Conservation (phyloP, 2,888 invertebrate genomes). For the Molanna angustata region DNA sequence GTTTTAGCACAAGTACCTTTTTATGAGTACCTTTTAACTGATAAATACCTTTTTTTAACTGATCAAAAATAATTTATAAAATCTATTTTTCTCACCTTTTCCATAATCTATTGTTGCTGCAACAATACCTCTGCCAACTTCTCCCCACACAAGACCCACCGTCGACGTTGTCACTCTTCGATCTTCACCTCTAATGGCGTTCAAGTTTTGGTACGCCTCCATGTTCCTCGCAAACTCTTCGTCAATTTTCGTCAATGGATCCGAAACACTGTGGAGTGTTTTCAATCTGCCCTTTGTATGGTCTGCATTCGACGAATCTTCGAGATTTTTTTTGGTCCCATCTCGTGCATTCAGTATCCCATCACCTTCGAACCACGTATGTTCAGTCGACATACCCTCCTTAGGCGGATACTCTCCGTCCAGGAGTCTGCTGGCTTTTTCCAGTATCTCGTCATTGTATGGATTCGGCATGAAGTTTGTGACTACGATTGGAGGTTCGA, state of each 20-base stretch:
- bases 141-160: slow-evolving; percentile 29
- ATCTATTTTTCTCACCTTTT: slow-evolving; percentile 26
- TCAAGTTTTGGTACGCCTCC: slow-evolving; percentile 4
- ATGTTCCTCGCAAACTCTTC: background rate
- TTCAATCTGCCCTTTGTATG: background rate
- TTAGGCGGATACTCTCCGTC: slow-evolving; percentile 6
- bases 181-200: slow-evolving; percentile 8
- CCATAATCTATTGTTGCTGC: slow-evolving; percentile 25
- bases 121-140: slow-evolving; percentile 29
- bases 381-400: background rate
- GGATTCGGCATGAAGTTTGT: background rate
- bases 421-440: slow-evolving; percentile 9
- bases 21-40: too few species aligned
- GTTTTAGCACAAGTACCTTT: too few species aligned
- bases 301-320: background rate
- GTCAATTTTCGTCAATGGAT: slow-evolving; percentile 3
- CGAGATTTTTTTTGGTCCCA: background rate
- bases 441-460: slow-evolving; percentile 6
- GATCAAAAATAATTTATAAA: too few species aligned
- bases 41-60: too few species aligned
- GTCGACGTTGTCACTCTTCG: slow-evolving; percentile 10
- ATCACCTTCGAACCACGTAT: slow-evolving; percentile 3
- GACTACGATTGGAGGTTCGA: background rate
- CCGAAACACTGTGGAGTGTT: background rate
- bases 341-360: background rate